Evolutionary conservation across 1,140 invertebrate genomes (phyloP).

Genomic region (Macrotrachela quadricornifera): DNA sequence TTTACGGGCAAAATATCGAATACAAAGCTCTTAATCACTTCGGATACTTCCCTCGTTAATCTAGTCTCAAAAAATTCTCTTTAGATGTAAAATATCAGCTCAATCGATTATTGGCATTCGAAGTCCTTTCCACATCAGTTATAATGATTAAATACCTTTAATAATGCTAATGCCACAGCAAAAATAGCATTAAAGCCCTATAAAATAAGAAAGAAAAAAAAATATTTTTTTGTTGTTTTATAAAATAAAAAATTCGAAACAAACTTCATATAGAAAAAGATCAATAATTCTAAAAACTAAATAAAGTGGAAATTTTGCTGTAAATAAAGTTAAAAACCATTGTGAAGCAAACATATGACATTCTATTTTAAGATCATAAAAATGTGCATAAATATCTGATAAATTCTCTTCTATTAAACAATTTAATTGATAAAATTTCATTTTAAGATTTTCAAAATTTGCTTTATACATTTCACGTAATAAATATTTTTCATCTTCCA

Average conservation of each 20-base stretch:
- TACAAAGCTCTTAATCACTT: too few species aligned
- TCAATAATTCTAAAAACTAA: constrained; percentile 94
- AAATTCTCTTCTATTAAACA: constrained; percentile 78
- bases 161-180: constrained; percentile 73
- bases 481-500: constrained; percentile 65
- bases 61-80: too few species aligned
- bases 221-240: too few species aligned
- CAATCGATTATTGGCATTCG: too few species aligned
- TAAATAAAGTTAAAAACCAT: constrained; percentile 97
- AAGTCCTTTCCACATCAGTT: too few species aligned
- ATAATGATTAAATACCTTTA: constrained; percentile 78
- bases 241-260: too few species aligned
- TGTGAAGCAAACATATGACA: constrained; percentile 98
- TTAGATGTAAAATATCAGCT: too few species aligned
- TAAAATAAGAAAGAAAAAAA: too few species aligned
- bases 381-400: constrained; percentile 67
- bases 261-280: constrained; percentile 47
- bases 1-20: too few species aligned
- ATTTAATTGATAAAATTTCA: constrained; percentile 86
- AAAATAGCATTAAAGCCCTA: constrained; percentile 45
- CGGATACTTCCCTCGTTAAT: too few species aligned
- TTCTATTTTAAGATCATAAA: constrained; percentile 69
- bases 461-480: constrained; percentile 81
- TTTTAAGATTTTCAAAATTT: constrained; percentile 79
- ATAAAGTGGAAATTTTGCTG: constrained; percentile 85